A percentile compares a stretch with the other conserved stretches of the same genome.
Conservation (phyloP, 2,797 vertebrate genomes). For the Poeciliopsis gracilis region DNA sequence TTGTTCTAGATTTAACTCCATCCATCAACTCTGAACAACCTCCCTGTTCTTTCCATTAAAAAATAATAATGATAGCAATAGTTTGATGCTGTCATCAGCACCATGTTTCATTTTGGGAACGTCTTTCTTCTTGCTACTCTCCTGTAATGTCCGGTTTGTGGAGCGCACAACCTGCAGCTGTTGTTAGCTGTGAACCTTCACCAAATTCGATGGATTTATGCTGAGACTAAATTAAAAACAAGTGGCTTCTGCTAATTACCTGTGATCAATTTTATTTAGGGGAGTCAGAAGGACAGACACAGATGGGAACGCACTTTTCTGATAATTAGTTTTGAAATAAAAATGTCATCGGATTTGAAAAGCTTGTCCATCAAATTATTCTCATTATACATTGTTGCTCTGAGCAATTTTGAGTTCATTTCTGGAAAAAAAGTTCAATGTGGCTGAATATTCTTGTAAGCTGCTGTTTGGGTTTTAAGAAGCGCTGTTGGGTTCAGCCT, state of each 20-base stretch:
- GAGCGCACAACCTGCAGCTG: too few relatives aligned
- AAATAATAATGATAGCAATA: neutral
- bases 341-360: neutral
- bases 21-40: neutral
- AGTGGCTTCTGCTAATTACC: neutral
- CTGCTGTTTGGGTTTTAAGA: slow-evolving; percentile 13
- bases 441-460: neutral
- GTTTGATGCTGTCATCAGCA: neutral
- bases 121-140: neutral
- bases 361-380: neutral
- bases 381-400: neutral
- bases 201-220: neutral
- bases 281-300: neutral
- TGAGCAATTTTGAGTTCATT: neutral
- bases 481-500: slow-evolving; percentile 4
- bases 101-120: neutral
- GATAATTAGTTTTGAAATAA: neutral
- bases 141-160: too few relatives aligned
- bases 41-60: neutral
- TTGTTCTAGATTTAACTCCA: neutral
- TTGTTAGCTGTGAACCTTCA: neutral
- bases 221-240: neutral
- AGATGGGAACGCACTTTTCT: neutral
- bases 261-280: neutral
- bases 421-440: neutral